These are phyloP conservation scores for Callipepla squamata DNA, from an alignment of 2,113 vertebrate species.

Conservation along the genomic window DNA sequence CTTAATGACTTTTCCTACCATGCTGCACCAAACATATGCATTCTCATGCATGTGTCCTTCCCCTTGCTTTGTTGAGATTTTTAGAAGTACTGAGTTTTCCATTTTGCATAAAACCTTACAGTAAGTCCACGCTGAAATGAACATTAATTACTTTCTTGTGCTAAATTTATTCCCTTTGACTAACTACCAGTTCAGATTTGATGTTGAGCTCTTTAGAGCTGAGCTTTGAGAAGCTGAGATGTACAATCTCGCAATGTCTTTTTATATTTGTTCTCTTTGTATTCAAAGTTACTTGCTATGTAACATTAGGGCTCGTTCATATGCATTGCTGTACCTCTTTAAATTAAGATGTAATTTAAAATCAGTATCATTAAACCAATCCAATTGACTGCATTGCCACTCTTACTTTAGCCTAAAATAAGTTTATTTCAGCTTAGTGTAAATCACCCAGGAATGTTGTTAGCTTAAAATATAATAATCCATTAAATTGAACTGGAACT, in stretches of 20 bases:
- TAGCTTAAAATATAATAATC: constrained; percentile 48
- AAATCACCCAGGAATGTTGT: constrained; percentile 37
- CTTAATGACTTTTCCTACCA: not conserved
- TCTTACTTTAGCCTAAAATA: constrained; percentile 6
- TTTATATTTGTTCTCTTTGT: not conserved
- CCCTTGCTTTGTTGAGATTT: not conserved
- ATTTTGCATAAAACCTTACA: not conserved
- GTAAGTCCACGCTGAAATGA: not conserved
- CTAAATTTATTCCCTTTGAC: not conserved
- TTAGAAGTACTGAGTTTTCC: not conserved
- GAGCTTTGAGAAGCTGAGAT: not conserved
- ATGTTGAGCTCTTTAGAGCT: not conserved
- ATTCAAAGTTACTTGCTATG: not conserved
- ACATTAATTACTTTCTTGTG: not conserved
- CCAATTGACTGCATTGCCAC: not conserved
- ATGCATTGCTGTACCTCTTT: constrained; percentile 12
- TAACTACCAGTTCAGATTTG: fast-evolving
- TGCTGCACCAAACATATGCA: not conserved
- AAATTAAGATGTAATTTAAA: constrained; percentile 52
- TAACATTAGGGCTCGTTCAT: constrained; percentile 1
- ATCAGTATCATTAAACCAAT: constrained; percentile 32
- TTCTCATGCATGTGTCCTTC: not conserved
- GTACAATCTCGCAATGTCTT: not conserved
- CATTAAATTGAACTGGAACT: constrained; percentile 36
- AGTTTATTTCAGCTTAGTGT: constrained; percentile 35